Percentiles rank a stretch among this genome's conserved stretches.
phyloP scores from a whole-genome alignment of 2,797 vertebrate species.

The Girardinus metallicus region DNA sequence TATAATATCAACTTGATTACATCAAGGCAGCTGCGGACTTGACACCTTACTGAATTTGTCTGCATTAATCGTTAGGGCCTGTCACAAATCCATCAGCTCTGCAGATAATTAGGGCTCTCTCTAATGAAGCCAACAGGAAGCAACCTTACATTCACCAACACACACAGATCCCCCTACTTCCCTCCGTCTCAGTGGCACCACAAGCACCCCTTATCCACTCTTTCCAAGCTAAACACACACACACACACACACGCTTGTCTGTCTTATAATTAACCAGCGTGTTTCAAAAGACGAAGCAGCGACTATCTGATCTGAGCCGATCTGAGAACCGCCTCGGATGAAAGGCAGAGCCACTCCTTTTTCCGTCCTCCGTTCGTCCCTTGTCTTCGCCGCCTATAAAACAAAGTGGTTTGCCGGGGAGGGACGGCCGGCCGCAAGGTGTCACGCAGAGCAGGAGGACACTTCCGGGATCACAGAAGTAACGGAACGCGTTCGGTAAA shows the following conservation, averaged over 20 bases:
- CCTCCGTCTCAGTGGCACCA: background rate
- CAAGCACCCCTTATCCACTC: conserved; percentile 14
- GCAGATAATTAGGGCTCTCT: conserved; percentile 99
- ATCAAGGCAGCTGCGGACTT: conserved; percentile 99
- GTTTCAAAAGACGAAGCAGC: conserved; percentile 83
- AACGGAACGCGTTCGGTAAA: background rate
- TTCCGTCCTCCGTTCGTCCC: conserved; percentile 36
- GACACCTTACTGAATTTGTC: conserved; percentile 99
- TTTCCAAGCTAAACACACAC: conserved; percentile 3
- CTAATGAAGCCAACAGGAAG: conserved; percentile 98
- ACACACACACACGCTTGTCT: conserved; percentile 56
- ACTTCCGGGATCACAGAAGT: conserved; percentile 8
- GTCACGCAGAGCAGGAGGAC: conserved; percentile 36
- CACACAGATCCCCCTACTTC: background rate
- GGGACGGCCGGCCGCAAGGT: conserved; percentile 33
- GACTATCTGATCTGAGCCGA: conserved; percentile 56
- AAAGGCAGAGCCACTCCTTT: conserved; percentile 53
- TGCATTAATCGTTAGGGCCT: conserved; percentile 99
- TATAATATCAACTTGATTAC: conserved; percentile 99
- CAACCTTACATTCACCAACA: conserved; percentile 84
- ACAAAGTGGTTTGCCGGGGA: conserved; percentile 26
- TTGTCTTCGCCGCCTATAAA: conserved; percentile 47
- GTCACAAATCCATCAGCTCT: conserved; percentile 99
- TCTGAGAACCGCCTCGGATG: conserved; percentile 42
- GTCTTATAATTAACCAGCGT: conserved; percentile 93